Evolutionary conservation across 2,888 invertebrate genomes (phyloP), one percentile per base, ranked within the genome.

Genomic region (Nudaria mundana): DNA sequence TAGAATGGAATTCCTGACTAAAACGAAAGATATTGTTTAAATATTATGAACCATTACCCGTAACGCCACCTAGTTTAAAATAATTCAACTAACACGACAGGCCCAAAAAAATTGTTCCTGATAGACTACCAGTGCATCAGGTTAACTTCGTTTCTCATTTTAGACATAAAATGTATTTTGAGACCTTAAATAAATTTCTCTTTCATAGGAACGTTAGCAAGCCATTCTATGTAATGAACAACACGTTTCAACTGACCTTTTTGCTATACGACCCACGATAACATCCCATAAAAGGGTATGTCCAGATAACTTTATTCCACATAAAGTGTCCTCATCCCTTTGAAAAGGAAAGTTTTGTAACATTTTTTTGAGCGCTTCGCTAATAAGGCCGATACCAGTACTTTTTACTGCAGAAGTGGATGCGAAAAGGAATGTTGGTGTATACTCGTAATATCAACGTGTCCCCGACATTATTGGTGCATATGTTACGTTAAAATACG

Each of bases 281-380:
- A 66, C 64, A 46, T 56, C 61, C 85, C 68, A 81, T 87, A 87
- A 87, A 87, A 82, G 84, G 85, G 67, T 71, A 76, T 73, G 81
- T 76, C 78, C 83, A 81, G 83, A 84, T 84, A 83, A 82, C 80
- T 84, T 86, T 86, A 85, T 86, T 79, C 79, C 75, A 75, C 73
- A 80, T 82, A 73, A 80, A 81, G 68, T 72, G 71, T 73, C 69
- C 72, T 71, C 50, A 76, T 81, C 82, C 80, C 78, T 87, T 87
- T 84, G 81, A 87, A 81, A 83, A 71, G 80, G 82, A 87, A 81
- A 85, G 84, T 80, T 80, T 78, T 79, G 71, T 73, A 74, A 75
- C 76, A 26, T 73, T 81, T 83, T n/a, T 84, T 84, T 71, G 75
- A 78, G 75, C 75, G 71, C 56, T 65, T 68, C 74, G 83, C 81